Conservation (phyloP, 2,797 vertebrate genomes). For the Rhabdophis nuchalis region DNA sequence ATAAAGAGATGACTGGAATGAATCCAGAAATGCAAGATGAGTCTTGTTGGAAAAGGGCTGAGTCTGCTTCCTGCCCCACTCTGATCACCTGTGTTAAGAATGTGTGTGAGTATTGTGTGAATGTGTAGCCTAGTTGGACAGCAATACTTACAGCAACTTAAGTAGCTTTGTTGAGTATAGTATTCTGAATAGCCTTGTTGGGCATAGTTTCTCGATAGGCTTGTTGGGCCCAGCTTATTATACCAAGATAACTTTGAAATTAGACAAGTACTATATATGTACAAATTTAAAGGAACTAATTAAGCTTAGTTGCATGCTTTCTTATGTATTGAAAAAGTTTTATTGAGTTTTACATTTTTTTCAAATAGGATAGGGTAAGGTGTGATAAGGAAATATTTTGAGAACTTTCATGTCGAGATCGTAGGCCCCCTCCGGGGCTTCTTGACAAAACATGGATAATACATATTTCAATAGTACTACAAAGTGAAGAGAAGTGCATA, state of each 20-base stretch:
- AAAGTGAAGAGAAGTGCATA: no score
- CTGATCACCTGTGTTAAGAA: background rate
- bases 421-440: no score
- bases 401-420: no score
- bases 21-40: background rate
- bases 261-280: background rate
- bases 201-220: background rate
- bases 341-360: no score
- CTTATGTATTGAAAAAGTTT: no score
- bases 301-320: background rate
- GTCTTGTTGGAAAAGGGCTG: background rate
- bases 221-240: background rate
- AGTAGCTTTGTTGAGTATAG: no score
- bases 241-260: background rate
- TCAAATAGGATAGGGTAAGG: no score
- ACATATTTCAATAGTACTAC: no score
- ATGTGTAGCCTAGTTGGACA: background rate
- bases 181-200: background rate
- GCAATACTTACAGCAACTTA: background rate
- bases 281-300: background rate
- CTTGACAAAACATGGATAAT: no score
- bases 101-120: background rate
- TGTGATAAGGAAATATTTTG: no score
- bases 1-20: background rate
- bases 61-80: background rate